Evolutionary conservation across 2,888 invertebrate genomes (phyloP).

Genomic region (Parochlus steinenii): DNA sequence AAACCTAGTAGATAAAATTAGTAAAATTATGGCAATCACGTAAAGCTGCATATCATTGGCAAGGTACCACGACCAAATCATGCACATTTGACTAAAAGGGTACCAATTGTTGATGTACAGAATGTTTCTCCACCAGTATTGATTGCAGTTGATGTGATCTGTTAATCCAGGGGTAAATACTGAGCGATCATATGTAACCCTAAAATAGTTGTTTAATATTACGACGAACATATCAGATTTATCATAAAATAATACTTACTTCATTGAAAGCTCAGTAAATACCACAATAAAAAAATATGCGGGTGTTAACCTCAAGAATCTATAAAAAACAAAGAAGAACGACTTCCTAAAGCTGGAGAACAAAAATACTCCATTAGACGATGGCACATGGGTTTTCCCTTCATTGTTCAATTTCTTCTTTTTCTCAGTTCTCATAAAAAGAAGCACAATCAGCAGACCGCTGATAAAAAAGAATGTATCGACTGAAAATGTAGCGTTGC

Average conservation of each 20-base stretch:
- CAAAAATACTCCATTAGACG: slow-evolving; percentile 18
- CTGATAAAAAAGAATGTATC: slow-evolving; percentile 79
- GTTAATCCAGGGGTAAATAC: slow-evolving; percentile 56
- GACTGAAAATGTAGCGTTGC: slow-evolving; percentile 72
- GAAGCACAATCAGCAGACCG: slow-evolving; percentile 57
- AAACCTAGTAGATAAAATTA: slow-evolving; percentile 52
- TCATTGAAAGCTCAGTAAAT: slow-evolving; percentile 50
- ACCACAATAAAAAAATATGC: slow-evolving; percentile 67
- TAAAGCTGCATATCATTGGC: slow-evolving; percentile 68
- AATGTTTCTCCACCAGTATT: slow-evolving; percentile 73
- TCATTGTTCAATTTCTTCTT: slow-evolving; percentile 19
- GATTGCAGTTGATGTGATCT: slow-evolving; percentile 55
- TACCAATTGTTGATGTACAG: slow-evolving; percentile 67
- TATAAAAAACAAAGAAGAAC: slow-evolving; percentile 37
- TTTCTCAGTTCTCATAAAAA: slow-evolving; percentile 47
- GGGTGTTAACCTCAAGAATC: slow-evolving; percentile 59
- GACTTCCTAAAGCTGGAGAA: slow-evolving; percentile 28
- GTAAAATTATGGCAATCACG: slow-evolving; percentile 44
- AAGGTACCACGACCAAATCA: slow-evolving; percentile 74
- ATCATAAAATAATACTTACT: slow-evolving; percentile 17
- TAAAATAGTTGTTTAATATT: slow-evolving; percentile 14
- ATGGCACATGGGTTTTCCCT: slow-evolving; percentile 14
- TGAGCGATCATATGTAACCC: slow-evolving; percentile 52
- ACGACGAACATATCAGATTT: not conserved
- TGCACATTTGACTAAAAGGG: slow-evolving; percentile 58